Percentiles rank a stretch among this genome's conserved stretches.
These are phyloP conservation scores for Blera fallax DNA, from an alignment of 2,888 invertebrate genomes.

Conservation along the genomic window DNA sequence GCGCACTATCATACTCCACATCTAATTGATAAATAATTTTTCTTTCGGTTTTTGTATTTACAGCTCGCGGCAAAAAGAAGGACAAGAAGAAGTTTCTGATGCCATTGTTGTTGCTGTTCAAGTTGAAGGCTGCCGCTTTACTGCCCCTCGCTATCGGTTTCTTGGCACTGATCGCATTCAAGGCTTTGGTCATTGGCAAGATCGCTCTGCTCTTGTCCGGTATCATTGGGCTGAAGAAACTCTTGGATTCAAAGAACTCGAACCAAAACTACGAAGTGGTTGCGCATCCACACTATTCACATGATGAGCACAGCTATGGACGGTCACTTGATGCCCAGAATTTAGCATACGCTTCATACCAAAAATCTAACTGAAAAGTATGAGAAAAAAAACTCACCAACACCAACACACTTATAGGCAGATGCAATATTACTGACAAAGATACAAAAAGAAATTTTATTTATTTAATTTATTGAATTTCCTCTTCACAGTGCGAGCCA, in stretches of 20 bases:
- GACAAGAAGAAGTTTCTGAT: conserved; percentile 90
- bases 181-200: conserved; percentile 92
- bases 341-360: conserved; percentile 87
- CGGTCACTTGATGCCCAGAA: conserved; percentile 87
- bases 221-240: conserved; percentile 88
- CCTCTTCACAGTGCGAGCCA: conserved; percentile 29
- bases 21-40: conserved; percentile 44
- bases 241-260: conserved; percentile 87
- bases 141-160: conserved; percentile 90
- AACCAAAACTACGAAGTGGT: conserved; percentile 90
- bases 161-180: conserved; percentile 91
- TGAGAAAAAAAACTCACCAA: conserved; percentile 35
- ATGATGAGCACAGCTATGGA: conserved; percentile 85
- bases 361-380: conserved; percentile 75
- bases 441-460: conserved; percentile 63
- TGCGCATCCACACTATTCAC: conserved; percentile 86
- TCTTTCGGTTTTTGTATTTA: conserved; percentile 72
- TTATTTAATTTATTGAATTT: conserved; percentile 75
- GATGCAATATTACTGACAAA: conserved; percentile 77
- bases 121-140: conserved; percentile 90
- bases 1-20: conserved; percentile 8
- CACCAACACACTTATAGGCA: conserved; percentile 35
- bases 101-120: conserved; percentile 89
- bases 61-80: conserved; percentile 90
- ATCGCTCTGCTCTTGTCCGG: conserved; percentile 90